A percentile compares a stretch with the other conserved stretches of the same genome.
Evolutionary conservation across 2,797 vertebrate genomes (phyloP).

Genomic region (Apodemus agrarius): DNA sequence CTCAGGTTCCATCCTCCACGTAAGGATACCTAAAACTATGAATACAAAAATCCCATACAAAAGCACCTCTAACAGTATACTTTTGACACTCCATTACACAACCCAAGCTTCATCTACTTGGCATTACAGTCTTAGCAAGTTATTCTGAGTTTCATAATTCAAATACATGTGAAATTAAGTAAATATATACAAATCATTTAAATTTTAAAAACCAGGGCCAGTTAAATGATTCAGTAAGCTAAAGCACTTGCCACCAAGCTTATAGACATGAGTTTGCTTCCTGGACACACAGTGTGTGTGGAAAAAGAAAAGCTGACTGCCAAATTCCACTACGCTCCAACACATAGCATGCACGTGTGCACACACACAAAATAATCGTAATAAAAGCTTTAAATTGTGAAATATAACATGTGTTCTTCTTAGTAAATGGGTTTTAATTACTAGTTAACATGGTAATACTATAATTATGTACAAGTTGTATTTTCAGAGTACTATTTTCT

Average conservation of each 20-base stretch:
- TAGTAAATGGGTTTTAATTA: conserved; percentile 73
- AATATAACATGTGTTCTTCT: conserved; percentile 48
- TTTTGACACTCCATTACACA: not conserved
- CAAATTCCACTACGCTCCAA: not conserved
- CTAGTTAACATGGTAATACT: conserved; percentile 62
- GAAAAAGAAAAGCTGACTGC: not conserved
- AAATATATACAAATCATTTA: conserved; percentile 11
- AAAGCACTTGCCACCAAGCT: not conserved
- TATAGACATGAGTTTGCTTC: not conserved
- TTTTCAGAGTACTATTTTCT: conserved; percentile 69
- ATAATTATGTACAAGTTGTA: conserved; percentile 64
- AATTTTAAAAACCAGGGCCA: not conserved
- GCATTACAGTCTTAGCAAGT: not conserved
- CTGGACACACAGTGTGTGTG: not conserved
- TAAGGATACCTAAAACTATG: not conserved
- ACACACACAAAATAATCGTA: not conserved
- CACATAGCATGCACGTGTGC: not conserved
- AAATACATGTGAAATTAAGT: conserved; percentile 46
- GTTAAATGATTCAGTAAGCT: not conserved
- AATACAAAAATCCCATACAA: not conserved
- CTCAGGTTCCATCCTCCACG: conserved; percentile 44
- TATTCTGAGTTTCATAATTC: conserved; percentile 34
- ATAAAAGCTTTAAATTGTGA: conserved; percentile 21
- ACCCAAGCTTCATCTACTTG: not conserved
- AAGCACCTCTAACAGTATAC: not conserved